A percentile compares a stretch with the other conserved stretches of the same genome.
These are phyloP conservation scores for Chrysomela aeneicollis DNA, from an alignment of 2,888 invertebrate species.

Conservation along the genomic window DNA sequence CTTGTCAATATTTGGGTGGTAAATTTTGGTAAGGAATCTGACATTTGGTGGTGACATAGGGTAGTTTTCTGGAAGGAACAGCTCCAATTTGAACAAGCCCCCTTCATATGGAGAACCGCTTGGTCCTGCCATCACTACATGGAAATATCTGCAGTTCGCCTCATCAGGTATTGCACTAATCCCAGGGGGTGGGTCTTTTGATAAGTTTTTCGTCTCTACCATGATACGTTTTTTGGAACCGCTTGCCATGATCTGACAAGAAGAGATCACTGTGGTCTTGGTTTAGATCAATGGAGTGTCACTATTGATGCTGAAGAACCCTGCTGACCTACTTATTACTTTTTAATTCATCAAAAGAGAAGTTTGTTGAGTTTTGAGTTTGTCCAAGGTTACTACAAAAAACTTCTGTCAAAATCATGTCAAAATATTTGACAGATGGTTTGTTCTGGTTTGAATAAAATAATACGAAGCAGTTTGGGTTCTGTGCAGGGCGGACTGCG, in stretches of 20 bases:
- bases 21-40: constrained; percentile 99
- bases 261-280: background rate
- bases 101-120: constrained; percentile 98
- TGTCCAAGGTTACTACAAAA: no score
- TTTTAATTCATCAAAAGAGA: no score
- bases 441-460: no score
- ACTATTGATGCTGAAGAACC: background rate
- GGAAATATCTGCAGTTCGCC: constrained; percentile 89
- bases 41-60: constrained; percentile 99
- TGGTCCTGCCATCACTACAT: constrained; percentile 94
- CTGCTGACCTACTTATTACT: background rate
- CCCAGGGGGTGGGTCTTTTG: constrained; percentile 98
- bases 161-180: constrained; percentile 97
- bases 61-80: constrained; percentile 99
- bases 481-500: no score
- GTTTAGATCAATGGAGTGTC: background rate
- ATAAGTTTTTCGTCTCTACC: constrained; percentile 96
- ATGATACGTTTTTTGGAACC: constrained; percentile 84
- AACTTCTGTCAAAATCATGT: no score
- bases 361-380: no score
- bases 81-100: constrained; percentile 96
- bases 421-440: no score
- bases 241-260: constrained; percentile 45
- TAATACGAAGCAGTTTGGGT: no score
- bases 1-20: constrained; percentile 99